Evolutionary conservation across 2,113 vertebrate genomes (phyloP).

Genomic region (Chloroceryle aenea): DNA sequence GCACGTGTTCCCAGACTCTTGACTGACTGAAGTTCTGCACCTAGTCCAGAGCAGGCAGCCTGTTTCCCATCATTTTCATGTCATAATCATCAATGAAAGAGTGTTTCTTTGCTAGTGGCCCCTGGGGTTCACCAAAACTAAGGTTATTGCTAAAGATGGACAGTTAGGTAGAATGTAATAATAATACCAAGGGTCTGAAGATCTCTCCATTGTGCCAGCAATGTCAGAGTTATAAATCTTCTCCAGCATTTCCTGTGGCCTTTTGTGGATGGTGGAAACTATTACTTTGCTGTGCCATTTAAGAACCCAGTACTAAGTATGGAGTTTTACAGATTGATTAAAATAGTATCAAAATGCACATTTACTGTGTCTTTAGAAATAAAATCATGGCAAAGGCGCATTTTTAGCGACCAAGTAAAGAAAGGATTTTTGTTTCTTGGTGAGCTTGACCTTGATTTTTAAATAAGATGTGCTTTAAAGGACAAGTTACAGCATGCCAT

Average conservation of each 20-base stretch:
- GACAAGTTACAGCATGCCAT: background rate
- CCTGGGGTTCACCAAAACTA: constrained; percentile 4
- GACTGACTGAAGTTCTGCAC: constrained; percentile 4
- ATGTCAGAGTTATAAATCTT: constrained; percentile 43
- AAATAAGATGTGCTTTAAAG: background rate
- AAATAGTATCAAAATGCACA: background rate
- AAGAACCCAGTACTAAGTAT: background rate
- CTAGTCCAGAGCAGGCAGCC: background rate
- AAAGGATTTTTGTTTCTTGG: background rate
- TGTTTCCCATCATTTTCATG: constrained; percentile 35
- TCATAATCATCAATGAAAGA: constrained; percentile 39
- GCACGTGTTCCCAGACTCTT: background rate
- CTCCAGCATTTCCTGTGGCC: constrained; percentile 1
- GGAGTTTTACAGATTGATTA: background rate
- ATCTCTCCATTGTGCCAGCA: constrained; percentile 15
- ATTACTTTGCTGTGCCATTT: background rate
- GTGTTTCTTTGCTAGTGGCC: constrained; percentile 41
- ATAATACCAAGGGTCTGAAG: background rate
- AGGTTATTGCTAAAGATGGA: constrained; percentile 1
- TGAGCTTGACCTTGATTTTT: background rate
- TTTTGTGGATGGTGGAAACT: constrained; percentile 58
- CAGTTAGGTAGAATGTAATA: constrained; percentile 14
- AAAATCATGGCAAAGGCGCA: background rate
- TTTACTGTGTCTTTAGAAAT: background rate
- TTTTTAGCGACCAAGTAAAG: background rate